Percentiles rank a stretch among this genome's conserved stretches.
These are phyloP conservation scores for Clupea harengus DNA, from an alignment of 2,113 vertebrate species.

Conservation along the genomic window DNA sequence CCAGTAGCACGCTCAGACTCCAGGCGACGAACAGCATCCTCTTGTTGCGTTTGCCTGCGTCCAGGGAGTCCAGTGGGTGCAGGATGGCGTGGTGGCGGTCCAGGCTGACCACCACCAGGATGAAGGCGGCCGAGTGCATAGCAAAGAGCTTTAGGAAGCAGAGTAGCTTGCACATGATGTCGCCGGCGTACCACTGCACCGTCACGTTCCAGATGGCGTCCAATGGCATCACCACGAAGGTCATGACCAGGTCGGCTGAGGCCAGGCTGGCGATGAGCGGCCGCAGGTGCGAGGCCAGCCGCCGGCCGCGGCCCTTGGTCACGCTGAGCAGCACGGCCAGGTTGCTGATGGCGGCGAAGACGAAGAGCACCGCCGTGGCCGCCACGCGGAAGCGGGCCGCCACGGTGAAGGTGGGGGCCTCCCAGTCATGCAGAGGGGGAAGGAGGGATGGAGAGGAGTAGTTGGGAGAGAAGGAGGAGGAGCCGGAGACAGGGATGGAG, in stretches of 20 bases:
- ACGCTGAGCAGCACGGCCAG: conserved; percentile 67
- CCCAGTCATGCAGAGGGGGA: conserved; percentile 51
- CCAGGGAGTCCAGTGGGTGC: conserved; percentile 68
- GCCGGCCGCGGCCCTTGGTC: conserved; percentile 62
- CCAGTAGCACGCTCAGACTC: conserved; percentile 69
- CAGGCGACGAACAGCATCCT: conserved; percentile 70
- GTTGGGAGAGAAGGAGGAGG: conserved; percentile 20
- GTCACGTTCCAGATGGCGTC: conserved; percentile 74
- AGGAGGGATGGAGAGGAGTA: conserved; percentile 18
- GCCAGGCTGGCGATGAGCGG: conserved; percentile 73
- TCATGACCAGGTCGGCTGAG: conserved; percentile 74
- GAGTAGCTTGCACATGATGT: conserved; percentile 67
- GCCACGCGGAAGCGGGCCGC: conserved; percentile 70
- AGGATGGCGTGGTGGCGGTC: conserved; percentile 75
- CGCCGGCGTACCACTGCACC: conserved; percentile 74
- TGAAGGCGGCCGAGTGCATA: conserved; percentile 72
- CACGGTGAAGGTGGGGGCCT: conserved; percentile 66
- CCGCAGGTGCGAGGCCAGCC: conserved; percentile 69
- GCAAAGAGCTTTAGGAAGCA: conserved; percentile 77
- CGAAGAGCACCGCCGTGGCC: conserved; percentile 67
- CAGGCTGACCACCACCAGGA: conserved; percentile 73
- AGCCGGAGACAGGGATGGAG: not conserved
- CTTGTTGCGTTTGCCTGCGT: conserved; percentile 63
- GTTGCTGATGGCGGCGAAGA: conserved; percentile 71
- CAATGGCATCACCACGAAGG: conserved; percentile 76